Conservation (phyloP, 2,797 vertebrate species). For the Sebastes nivosus region DNA sequence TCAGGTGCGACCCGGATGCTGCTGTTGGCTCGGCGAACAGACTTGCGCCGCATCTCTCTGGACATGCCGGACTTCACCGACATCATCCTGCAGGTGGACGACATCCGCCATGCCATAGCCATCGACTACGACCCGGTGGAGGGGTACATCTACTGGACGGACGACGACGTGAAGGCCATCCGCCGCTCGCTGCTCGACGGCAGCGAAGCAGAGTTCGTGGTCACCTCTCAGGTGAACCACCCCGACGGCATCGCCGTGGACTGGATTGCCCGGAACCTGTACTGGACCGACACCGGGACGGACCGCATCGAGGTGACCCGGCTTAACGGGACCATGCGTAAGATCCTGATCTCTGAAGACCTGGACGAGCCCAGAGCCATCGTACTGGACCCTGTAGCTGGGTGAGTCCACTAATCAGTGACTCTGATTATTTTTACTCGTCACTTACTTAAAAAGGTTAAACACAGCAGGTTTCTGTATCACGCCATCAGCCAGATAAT, state of each 20-base stretch:
- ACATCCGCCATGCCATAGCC: slow-evolving; percentile 96
- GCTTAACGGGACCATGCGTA: slow-evolving; percentile 96
- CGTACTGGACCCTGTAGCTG: slow-evolving; percentile 92
- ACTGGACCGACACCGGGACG: slow-evolving; percentile 97
- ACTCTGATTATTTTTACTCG: background rate
- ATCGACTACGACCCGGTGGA: slow-evolving; percentile 97
- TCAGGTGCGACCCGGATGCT: slow-evolving; percentile 91
- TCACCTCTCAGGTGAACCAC: slow-evolving; percentile 93
- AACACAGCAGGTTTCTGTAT: background rate
- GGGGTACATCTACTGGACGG: slow-evolving; percentile 95
- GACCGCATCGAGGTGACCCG: slow-evolving; percentile 96
- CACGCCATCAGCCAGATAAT: background rate
- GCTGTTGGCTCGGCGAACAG: slow-evolving; percentile 92
- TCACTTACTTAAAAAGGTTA: background rate
- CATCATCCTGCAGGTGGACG: slow-evolving; percentile 91
- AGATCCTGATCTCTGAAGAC: slow-evolving; percentile 95
- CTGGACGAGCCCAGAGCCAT: slow-evolving; percentile 96
- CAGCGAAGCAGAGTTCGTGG: slow-evolving; percentile 89
- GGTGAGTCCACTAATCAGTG: slow-evolving; percentile 68
- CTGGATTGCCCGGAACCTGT: slow-evolving; percentile 96
- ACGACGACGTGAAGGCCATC: slow-evolving; percentile 94
- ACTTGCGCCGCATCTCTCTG: slow-evolving; percentile 93
- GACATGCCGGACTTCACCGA: slow-evolving; percentile 97
- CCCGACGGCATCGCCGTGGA: slow-evolving; percentile 97
- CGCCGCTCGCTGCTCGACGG: slow-evolving; percentile 91